Evolutionary conservation across 2,888 invertebrate species (phyloP).

Genomic region (Nasonia oneida): DNA sequence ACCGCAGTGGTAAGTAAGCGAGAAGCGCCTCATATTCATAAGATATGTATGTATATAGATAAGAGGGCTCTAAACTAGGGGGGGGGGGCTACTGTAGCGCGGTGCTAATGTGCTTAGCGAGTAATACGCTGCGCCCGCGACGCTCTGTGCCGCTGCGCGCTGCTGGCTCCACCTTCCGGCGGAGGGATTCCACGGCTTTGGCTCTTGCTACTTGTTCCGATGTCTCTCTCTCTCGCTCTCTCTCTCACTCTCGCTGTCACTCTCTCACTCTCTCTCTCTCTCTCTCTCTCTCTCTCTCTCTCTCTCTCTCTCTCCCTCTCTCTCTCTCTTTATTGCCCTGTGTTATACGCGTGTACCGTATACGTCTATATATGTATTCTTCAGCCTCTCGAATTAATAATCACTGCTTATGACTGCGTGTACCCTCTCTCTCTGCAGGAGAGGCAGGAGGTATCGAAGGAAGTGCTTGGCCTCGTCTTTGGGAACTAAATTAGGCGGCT

Average conservation of each 20-base stretch:
- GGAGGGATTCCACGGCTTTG: conserved; percentile 11
- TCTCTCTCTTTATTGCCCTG: background rate
- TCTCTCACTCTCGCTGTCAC: too few relatives aligned
- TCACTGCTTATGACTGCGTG: background rate
- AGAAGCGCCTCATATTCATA: conserved; percentile 34
- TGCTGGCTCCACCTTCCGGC: conserved; percentile 35
- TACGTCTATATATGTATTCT: background rate
- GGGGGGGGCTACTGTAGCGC: conserved; percentile 48
- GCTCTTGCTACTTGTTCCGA: background rate
- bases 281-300: too few relatives aligned
- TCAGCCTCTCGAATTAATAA: conserved; percentile 53
- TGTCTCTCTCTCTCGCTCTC: too few relatives aligned
- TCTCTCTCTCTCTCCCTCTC: too few relatives aligned
- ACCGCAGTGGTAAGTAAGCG: background rate
- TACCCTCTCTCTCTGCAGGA: background rate
- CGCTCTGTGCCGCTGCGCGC: background rate
- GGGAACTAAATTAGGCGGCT: conserved; percentile 34
- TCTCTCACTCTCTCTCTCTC: too few relatives aligned
- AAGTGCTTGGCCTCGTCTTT: conserved; percentile 25
- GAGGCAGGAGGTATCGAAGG: background rate
- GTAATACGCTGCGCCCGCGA: conserved; percentile 63
- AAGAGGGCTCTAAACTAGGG: background rate
- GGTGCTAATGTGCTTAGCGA: conserved; percentile 68
- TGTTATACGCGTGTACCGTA: background rate
- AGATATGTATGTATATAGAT: conserved; percentile 11